Percentiles rank a stretch among this genome's conserved stretches.
phyloP scores from a whole-genome alignment of 2,113 vertebrate genomes.

The Neoarius graeffei region DNA sequence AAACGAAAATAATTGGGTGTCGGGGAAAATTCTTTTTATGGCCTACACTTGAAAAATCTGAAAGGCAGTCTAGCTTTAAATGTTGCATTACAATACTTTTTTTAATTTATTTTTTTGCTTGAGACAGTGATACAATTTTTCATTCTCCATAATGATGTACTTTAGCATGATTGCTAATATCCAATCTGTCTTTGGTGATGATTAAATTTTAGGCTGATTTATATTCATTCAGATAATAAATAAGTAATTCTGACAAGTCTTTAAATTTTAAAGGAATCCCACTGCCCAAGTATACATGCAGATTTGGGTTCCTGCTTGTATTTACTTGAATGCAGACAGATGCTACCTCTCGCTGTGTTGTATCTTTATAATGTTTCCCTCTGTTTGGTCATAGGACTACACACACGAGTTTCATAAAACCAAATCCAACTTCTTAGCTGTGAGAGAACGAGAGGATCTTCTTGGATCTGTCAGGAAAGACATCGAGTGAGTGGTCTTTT shows the following conservation, averaged over 20 bases:
- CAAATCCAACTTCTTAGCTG: constrained; percentile 93
- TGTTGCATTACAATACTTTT: background rate
- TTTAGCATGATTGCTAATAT: background rate
- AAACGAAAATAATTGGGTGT: too few relatives aligned
- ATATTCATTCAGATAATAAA: background rate
- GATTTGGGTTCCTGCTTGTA: background rate
- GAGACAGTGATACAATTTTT: background rate
- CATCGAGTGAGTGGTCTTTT: constrained; percentile 87
- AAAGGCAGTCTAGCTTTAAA: too few relatives aligned
- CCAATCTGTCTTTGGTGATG: background rate
- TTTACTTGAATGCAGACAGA: too few relatives aligned
- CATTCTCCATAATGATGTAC: background rate
- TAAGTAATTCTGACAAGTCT: background rate
- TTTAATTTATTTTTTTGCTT: background rate
- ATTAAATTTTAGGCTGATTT: background rate
- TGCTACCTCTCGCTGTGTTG: background rate
- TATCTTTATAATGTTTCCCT: too few relatives aligned
- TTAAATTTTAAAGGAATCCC: background rate
- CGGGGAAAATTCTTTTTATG: too few relatives aligned
- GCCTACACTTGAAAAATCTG: too few relatives aligned
- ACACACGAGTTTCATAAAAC: constrained; percentile 99
- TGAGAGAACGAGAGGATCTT: constrained; percentile 94
- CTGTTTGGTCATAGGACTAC: constrained; percentile 83
- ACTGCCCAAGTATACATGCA: background rate
- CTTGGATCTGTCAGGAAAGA: constrained; percentile 95